Evolutionary conservation across 2,888 invertebrate genomes (phyloP).

Genomic region (Hyposoter dolosus): DNA sequence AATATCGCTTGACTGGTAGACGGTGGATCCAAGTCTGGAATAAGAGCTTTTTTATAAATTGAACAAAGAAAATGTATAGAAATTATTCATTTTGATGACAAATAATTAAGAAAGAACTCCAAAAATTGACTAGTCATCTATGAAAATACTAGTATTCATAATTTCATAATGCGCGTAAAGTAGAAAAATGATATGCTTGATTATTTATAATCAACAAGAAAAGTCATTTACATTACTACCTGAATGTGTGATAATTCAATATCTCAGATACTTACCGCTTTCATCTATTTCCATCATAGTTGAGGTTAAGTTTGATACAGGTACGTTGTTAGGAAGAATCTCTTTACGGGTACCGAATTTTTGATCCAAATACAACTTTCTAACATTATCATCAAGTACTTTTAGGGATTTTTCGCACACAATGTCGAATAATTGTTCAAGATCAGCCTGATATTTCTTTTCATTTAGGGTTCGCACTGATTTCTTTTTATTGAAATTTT

Average conservation of each 20-base stretch:
- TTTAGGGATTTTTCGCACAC: slow-evolving; percentile 46
- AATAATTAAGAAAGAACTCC: too few relatives aligned
- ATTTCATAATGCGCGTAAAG: too few relatives aligned
- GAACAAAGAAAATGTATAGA: too few relatives aligned
- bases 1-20: not conserved
- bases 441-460: slow-evolving; percentile 28
- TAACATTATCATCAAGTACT: slow-evolving; percentile 36
- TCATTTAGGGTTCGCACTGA: not conserved
- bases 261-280: slow-evolving; percentile 25
- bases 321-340: slow-evolving; percentile 23
- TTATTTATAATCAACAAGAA: not conserved
- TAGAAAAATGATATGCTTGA: not conserved
- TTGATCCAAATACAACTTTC: slow-evolving; percentile 47
- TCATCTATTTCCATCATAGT: slow-evolving; percentile 29
- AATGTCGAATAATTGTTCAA: slow-evolving; percentile 43
- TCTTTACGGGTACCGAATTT: slow-evolving; percentile 34
- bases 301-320: not conserved
- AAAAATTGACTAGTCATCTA: too few relatives aligned
- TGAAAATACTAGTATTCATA: too few relatives aligned
- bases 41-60: too few relatives aligned
- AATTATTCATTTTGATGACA: too few relatives aligned
- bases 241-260: not conserved
- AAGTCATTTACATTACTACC: not conserved
- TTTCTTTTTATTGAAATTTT: not conserved
- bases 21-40: not conserved